phyloP scores from a whole-genome alignment of 1,140 invertebrate genomes.

The Portunus trituberculatus region DNA sequence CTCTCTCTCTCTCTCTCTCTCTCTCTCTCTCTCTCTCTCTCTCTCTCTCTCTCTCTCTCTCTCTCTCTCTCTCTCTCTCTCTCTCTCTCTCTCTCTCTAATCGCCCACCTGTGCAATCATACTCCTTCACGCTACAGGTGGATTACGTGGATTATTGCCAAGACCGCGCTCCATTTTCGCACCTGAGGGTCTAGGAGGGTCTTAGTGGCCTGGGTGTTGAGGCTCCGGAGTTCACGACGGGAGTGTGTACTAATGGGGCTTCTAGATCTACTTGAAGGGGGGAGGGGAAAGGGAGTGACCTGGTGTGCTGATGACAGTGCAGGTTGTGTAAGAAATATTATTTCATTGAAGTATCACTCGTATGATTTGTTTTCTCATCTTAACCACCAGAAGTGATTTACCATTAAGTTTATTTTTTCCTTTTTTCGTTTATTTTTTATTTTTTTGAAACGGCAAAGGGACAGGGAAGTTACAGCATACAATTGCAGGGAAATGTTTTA shows the following conservation, averaged over 20 bases:
- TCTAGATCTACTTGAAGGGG: background rate
- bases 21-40: background rate
- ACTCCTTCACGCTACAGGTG: background rate
- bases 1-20: background rate
- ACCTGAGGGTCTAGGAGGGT: background rate
- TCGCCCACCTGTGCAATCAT: conserved; percentile 20
- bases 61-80: background rate
- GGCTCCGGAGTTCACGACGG: background rate
- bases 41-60: background rate
- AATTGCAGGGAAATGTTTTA: too few relatives aligned
- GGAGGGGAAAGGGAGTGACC: background rate
- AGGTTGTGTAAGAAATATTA: too few relatives aligned
- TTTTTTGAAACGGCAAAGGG: too few relatives aligned
- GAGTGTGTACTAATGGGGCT: background rate
- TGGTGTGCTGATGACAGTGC: background rate
- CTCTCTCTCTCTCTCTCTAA: background rate
- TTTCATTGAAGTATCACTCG: too few relatives aligned
- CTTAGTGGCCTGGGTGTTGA: background rate
- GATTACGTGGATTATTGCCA: background rate
- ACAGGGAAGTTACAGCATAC: too few relatives aligned
- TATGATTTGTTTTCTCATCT: too few relatives aligned
- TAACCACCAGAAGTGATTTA: too few relatives aligned
- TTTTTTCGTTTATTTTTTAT: too few relatives aligned
- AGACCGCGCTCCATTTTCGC: background rate
- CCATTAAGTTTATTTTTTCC: too few relatives aligned